Evolutionary conservation across 2,113 vertebrate genomes (phyloP), one percentile per base, ranked within the genome.

Genomic region (Synodontis membranacea): DNA sequence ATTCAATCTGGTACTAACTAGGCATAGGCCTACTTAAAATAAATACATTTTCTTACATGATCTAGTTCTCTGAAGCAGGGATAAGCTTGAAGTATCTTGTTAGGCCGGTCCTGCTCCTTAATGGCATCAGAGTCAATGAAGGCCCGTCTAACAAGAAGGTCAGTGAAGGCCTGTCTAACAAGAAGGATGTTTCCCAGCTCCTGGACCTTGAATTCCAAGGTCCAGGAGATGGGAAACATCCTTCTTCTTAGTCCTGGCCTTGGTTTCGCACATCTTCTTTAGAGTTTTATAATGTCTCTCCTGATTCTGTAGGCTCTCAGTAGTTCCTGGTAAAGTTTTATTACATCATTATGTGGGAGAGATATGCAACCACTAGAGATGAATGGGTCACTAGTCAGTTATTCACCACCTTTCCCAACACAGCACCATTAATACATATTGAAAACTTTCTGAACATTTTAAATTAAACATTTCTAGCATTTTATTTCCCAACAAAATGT

Each of bases 91-190:
- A 84, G 64, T 21, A 88, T 52, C 15, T 86, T 84, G 42, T 25
- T 70, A 3, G 80, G 83, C 48, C 68, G 84, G 72, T 90, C 86
- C 81, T 87, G 84, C 78, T 90, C 89, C 75, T 87, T 89, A 25
- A 86, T 31, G 39, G 37, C 48, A 80, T 89, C 52, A n/a, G 84
- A 84, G 68, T 75, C 34, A 76, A 88, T 89, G 28, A 90, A 86
- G 39, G 52, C 48, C 62, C 81, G 56, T 84, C 89, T 86, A 23
- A 75, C n/a, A n/a, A n/a, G n/a, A n/a, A n/a, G n/a, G n/a, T 75
- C 34, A 76, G 86, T 89, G 28, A 90, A 86, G 39, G 52, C 48
- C 62, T 76, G 56, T 84, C 89, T 86, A 23, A 75, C n/a, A n/a
- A n/a, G n/a, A n/a, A n/a, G n/a, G n/a, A n/a, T n/a, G n/a, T n/a